Conservation (phyloP, 1,140 invertebrate genomes). For the Platorchestia sp. region DNA sequence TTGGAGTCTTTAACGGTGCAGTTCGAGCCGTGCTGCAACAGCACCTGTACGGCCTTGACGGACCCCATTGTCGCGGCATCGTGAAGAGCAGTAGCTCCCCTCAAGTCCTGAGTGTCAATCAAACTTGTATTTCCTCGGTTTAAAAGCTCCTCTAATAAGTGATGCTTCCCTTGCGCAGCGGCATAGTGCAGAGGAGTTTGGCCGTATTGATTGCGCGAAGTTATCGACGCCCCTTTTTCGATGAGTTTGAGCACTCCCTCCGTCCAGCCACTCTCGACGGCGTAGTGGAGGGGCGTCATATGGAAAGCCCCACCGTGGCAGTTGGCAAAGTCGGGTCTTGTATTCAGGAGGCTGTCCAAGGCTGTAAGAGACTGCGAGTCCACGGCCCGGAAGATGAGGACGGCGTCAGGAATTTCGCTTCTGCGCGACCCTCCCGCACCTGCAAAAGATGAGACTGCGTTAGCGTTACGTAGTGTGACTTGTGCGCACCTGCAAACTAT, state of each 20-base stretch:
- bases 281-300: constrained; percentile 76
- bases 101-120: constrained; percentile 71
- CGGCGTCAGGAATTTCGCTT: constrained; percentile 26
- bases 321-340: constrained; percentile 59
- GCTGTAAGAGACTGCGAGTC: constrained; percentile 26
- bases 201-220: constrained; percentile 73
- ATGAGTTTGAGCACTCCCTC: constrained; percentile 74
- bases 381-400: constrained; percentile 43
- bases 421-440: not conserved
- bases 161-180: constrained; percentile 72
- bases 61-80: constrained; percentile 76
- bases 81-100: constrained; percentile 76
- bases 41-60: constrained; percentile 74
- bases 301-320: constrained; percentile 65
- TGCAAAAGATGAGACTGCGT: not conserved
- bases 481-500: too few relatives aligned
- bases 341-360: not conserved
- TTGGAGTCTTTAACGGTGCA: constrained; percentile 75
- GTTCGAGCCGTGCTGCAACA: constrained; percentile 76
- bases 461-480: not conserved
- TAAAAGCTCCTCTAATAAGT: constrained; percentile 73
- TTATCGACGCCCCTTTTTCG: constrained; percentile 72
- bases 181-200: constrained; percentile 77
- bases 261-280: constrained; percentile 74
- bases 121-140: constrained; percentile 72